phyloP scores from a whole-genome alignment of 2,113 vertebrate species.

The Mus spicilegus region DNA sequence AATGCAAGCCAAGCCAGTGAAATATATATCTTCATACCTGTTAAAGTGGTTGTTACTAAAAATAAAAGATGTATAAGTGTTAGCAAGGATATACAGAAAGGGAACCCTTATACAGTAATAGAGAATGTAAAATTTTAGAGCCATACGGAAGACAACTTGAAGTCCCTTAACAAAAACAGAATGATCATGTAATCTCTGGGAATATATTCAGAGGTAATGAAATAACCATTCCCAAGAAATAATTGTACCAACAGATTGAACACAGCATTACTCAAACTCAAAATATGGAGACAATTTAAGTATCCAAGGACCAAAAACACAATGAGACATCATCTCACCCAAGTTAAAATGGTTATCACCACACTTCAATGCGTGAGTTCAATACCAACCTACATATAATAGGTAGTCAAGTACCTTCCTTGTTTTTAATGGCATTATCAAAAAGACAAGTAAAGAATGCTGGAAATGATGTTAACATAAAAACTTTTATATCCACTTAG shows the following conservation, averaged over 20 bases:
- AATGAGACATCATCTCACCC: neutral
- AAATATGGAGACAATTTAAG: neutral
- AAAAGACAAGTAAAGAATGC: neutral
- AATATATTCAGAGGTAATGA: constrained; percentile 11
- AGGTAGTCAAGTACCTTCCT: neutral
- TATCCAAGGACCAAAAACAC: neutral
- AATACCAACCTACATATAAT: neutral
- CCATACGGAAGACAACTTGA: neutral
- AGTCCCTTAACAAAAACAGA: neutral
- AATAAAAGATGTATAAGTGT: neutral
- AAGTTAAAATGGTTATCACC: neutral
- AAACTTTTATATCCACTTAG: neutral
- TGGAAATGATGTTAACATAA: neutral
- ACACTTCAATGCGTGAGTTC: neutral
- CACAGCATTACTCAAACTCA: neutral
- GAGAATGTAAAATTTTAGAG: too few relatives aligned
- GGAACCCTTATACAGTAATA: too few relatives aligned
- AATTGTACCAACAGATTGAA: neutral
- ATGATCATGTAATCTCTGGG: neutral
- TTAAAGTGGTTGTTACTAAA: neutral
- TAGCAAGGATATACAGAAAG: neutral
- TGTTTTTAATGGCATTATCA: neutral
- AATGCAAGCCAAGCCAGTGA: neutral
- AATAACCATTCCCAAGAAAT: neutral
- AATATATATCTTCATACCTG: neutral